Evolutionary conservation across 1,140 invertebrate species (phyloP), one percentile per base, ranked within the genome.

Genomic region (Leptonema lineaticorne): DNA sequence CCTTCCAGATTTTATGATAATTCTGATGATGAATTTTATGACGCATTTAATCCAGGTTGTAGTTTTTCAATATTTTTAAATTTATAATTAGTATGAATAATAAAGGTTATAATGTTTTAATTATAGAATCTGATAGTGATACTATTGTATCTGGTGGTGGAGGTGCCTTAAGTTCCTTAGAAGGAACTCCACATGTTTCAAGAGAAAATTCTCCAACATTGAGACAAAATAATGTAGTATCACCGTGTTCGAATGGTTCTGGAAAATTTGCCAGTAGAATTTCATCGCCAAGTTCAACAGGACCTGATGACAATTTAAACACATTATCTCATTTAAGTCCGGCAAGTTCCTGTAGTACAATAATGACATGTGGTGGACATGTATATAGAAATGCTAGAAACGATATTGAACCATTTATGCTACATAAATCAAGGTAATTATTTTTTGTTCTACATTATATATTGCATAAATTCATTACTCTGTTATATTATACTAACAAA

Each of bases 11-110:
- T 84, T 18, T 87, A 85, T 71, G 86, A 88, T 59, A 86, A 86
- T 18, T 87, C 87, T 68, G 86, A 87, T 73, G 88, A 89, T 73
- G 88, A 89, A 69, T 90, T 87, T 77, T 88, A 86, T 74, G 87
- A 89, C 83, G 81, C 81, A 53, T 81, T 78, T 76, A 81, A 82
- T 71, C 76, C 75, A 72, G 78, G 77, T 77, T 67, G 26, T 16
- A 8, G 5, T 9, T 22, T 5, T 50, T 2, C 18, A 50, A 50
- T 50, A 50, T 50, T 16, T 5, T 20, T n/a, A n/a, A n/a, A n/a
- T 20, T 16, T 24, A 20, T 16, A 6, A 11, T 50, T 50, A 1
- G 46, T 2, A 22, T 20, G 30, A 5, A 33, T 6, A 33, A 33
- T 11, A 33, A 33, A 33, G 30, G 45, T 7, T 48, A 48, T 16